Percentiles rank a stretch among this genome's conserved stretches.
These are phyloP conservation scores for Drosophila equinoxialis DNA, from an alignment of 1,140 invertebrate genomes.

Conservation along the genomic window DNA sequence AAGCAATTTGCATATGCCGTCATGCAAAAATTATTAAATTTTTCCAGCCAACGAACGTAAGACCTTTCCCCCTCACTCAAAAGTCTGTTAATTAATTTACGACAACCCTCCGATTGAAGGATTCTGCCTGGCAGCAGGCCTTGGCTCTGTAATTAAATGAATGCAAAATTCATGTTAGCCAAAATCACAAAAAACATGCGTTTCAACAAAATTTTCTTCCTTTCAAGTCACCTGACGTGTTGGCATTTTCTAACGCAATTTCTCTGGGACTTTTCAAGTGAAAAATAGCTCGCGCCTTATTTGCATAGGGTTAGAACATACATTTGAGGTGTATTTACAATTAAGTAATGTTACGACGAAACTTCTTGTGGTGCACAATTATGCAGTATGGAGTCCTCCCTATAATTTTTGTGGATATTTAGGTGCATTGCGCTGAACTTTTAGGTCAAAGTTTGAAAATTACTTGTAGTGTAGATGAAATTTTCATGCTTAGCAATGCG, in stretches of 20 bases:
- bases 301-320: slow-evolving; percentile 65
- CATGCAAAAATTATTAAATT: slow-evolving; percentile 79
- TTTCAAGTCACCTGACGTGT: slow-evolving; percentile 60
- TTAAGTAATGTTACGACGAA: slow-evolving; percentile 57
- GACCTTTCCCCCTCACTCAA: neutral
- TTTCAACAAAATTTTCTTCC: slow-evolving; percentile 67
- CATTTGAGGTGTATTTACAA: slow-evolving; percentile 39
- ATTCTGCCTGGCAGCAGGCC: neutral
- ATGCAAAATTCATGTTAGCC: slow-evolving; percentile 75
- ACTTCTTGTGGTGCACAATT: slow-evolving; percentile 34
- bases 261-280: slow-evolving; percentile 8
- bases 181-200: slow-evolving; percentile 71
- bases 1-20: slow-evolving; percentile 76
- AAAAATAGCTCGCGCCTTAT: slow-evolving; percentile 48
- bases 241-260: slow-evolving; percentile 64
- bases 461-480: neutral
- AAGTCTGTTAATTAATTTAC: slow-evolving; percentile 70
- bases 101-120: neutral
- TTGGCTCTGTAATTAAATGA: slow-evolving; percentile 70
- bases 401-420: slow-evolving; percentile 29
- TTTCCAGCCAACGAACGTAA: slow-evolving; percentile 27
- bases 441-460: slow-evolving; percentile 27
- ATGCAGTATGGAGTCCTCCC: neutral
- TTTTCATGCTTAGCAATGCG: slow-evolving; percentile 30
- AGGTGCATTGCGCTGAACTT: slow-evolving; percentile 13